Conservation (phyloP, 2,113 vertebrate species). For the Spea multiplicata region DNA sequence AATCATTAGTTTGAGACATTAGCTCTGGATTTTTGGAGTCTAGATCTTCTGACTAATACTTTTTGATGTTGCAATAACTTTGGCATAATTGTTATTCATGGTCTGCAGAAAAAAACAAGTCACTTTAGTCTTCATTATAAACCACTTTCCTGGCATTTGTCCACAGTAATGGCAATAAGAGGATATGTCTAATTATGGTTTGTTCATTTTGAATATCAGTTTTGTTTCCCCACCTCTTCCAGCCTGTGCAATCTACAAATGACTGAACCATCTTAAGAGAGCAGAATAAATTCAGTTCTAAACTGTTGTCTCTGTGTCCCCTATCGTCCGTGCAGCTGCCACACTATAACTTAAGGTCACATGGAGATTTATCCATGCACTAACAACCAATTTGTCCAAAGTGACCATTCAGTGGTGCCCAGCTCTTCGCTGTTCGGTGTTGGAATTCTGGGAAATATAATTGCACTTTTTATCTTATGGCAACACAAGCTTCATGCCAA, state of each 20-base stretch:
- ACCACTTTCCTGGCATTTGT: constrained; percentile 1
- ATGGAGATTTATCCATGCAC: constrained; percentile 59
- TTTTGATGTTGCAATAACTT: no score
- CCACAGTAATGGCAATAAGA: neutral
- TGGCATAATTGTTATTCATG: no score
- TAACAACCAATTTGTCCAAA: constrained; percentile 55
- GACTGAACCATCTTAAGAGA: neutral
- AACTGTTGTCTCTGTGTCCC: neutral
- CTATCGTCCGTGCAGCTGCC: neutral
- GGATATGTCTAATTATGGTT: constrained; percentile 14
- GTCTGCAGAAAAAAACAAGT: no score
- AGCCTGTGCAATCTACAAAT: neutral
- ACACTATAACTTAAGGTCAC: neutral
- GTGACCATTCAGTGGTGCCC: constrained; percentile 54
- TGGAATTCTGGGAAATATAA: constrained; percentile 70
- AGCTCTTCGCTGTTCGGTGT: constrained; percentile 74
- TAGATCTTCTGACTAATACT: no score
- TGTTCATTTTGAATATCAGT: constrained; percentile 22
- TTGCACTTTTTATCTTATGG: constrained; percentile 66
- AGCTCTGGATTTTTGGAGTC: no score
- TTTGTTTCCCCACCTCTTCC: constrained; percentile 23
- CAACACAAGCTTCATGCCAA: constrained; percentile 61
- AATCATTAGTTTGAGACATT: no score
- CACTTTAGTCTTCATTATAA: no score
- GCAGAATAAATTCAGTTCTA: neutral